Evolutionary conservation across 2,797 vertebrate genomes (phyloP).

Genomic region (Selene dorsalis): DNA sequence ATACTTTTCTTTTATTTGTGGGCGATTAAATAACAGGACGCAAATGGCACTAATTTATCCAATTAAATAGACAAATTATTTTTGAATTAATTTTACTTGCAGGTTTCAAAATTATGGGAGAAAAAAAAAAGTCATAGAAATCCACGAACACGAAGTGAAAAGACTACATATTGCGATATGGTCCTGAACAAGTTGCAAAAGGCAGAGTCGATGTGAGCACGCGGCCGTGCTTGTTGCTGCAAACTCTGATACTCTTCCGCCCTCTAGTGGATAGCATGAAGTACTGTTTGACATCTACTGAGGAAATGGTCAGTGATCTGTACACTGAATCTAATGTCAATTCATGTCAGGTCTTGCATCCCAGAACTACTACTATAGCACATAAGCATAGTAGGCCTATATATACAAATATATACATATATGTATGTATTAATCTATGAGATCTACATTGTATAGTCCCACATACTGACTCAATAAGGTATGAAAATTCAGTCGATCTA

Average conservation of each 20-base stretch:
- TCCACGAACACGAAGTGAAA: neutral
- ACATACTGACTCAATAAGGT: too few relatives aligned
- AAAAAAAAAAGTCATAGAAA: neutral
- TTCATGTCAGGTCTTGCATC: neutral
- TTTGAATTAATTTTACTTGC: neutral
- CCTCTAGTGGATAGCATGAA: constrained; percentile 68
- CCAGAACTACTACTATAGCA: too few relatives aligned
- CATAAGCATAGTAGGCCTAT: too few relatives aligned
- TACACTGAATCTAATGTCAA: neutral
- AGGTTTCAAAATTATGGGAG: neutral
- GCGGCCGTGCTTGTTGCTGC: neutral
- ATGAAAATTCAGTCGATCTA: neutral
- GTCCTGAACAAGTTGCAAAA: neutral
- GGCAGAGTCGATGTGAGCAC: neutral
- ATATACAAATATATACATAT: too few relatives aligned
- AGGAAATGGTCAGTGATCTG: neutral
- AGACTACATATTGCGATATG: neutral
- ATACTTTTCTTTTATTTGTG: neutral
- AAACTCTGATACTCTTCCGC: constrained; percentile 63
- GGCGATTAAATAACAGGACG: neutral
- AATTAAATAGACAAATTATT: neutral
- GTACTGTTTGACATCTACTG: neutral
- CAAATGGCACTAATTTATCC: neutral
- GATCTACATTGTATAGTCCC: neutral
- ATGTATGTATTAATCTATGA: too few relatives aligned